Evolutionary conservation across 2,888 invertebrate species (phyloP), one percentile per base, ranked within the genome.

Genomic region (Ochropacha duplaris): DNA sequence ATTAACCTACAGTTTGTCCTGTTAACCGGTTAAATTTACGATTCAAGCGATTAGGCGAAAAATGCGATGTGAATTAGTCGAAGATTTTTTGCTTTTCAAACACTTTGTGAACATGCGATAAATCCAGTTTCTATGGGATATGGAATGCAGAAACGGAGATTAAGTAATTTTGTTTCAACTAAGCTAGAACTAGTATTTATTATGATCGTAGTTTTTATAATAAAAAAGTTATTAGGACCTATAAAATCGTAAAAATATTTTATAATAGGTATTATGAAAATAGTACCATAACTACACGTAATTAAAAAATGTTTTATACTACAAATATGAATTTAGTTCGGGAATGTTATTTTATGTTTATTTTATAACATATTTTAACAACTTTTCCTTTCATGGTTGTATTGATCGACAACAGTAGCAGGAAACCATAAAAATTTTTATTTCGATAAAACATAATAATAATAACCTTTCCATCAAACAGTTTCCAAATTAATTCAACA

Each of bases 31-130:
- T 84, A 81, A 83, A 76, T 72, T 77, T 77, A 70, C 76, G 78
- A 77, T 84, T 78, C 78, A 79, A 78, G 64, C 83, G 83, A 88
- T 91, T 90, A 90, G 84, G 66, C 75, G 81, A 84, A 83, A 84
- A 78, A 88, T 88, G 81, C 69, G 65, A 62, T 54, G 69, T 51
- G 68, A 80, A 78, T 85, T 79, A 78, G 74, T 76, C 62, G 70
- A 61, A 59, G 66, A 57, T 62, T 69, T 76, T 66, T 75, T 72
- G 60, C 62, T 55, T 60, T 58, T 58, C 59, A 58, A 57, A 61
- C 66, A 68, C 68, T 67, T 52, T 52, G 22, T 51, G 19, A 51
- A 19, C 19, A 19, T 19, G 22, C 12, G 28, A 52, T 52, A 52
- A 52, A 52, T 52, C 52, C 52, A 34, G 52, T 52, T 52, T 14